Evolutionary conservation across 2,888 invertebrate species (phyloP).

Genomic region (Scaptomyza parva): DNA sequence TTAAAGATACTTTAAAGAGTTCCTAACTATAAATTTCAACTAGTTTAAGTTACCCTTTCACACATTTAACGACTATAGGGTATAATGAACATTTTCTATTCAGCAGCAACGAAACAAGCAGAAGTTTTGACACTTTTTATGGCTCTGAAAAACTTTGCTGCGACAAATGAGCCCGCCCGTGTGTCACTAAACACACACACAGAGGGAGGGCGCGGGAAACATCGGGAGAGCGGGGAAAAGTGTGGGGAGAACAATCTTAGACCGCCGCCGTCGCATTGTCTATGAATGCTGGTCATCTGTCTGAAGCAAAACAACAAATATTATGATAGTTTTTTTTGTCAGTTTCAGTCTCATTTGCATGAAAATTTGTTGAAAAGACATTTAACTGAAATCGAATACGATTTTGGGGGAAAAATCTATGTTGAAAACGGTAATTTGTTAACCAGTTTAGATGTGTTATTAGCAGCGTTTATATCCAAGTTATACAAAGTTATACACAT

Average conservation of each 20-base stretch:
- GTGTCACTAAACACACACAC: slow-evolving; percentile 34
- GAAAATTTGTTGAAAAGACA: slow-evolving; percentile 74
- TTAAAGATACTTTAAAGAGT: too few species aligned
- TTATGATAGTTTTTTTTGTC: too few species aligned
- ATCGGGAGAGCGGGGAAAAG: not conserved
- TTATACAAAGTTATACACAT: slow-evolving; percentile 69
- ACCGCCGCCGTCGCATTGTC: slow-evolving; percentile 79
- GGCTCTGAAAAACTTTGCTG: slow-evolving; percentile 59
- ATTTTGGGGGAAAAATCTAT: slow-evolving; percentile 53
- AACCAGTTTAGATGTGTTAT: slow-evolving; percentile 75
- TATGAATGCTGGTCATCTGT: slow-evolving; percentile 76
- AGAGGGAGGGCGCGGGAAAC: not conserved
- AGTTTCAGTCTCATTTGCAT: slow-evolving; percentile 65
- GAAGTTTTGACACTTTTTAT: slow-evolving; percentile 75
- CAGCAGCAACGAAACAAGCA: slow-evolving; percentile 54
- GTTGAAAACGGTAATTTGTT: slow-evolving; percentile 80
- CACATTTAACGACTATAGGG: slow-evolving; percentile 14
- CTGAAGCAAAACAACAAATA: slow-evolving; percentile 23
- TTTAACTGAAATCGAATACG: slow-evolving; percentile 70
- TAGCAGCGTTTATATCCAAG: slow-evolving; percentile 78
- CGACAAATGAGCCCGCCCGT: slow-evolving; percentile 79
- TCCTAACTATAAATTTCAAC: too few species aligned
- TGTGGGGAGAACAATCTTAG: slow-evolving; percentile 10
- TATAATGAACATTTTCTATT: slow-evolving; percentile 55
- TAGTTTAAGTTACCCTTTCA: not conserved